A percentile compares a stretch with the other conserved stretches of the same genome.
phyloP scores from a whole-genome alignment of 2,888 invertebrate genomes.

The Cheilosia pagana region DNA sequence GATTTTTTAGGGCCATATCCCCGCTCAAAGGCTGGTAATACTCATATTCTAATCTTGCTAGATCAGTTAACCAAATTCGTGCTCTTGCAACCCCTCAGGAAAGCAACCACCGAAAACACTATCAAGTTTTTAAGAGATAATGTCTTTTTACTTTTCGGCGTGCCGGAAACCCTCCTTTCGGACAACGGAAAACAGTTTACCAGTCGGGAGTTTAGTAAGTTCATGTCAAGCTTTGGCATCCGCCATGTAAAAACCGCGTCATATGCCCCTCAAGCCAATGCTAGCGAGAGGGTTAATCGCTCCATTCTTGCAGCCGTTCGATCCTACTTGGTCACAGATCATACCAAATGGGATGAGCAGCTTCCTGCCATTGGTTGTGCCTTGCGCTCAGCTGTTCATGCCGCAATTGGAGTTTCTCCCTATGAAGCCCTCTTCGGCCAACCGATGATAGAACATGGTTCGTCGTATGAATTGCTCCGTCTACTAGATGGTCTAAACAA shows the following conservation, averaged over 20 bases:
- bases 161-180: not conserved
- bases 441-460: not conserved
- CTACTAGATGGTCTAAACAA: not conserved
- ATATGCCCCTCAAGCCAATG: not conserved
- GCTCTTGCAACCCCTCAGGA: not conserved
- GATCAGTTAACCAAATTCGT: too few species aligned
- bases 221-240: not conserved
- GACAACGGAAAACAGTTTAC: not conserved
- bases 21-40: too few species aligned
- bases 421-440: constrained; percentile 3
- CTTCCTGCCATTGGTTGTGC: not conserved
- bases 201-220: not conserved
- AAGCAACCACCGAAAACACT: not conserved
- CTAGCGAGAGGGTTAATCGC: not conserved
- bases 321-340: not conserved
- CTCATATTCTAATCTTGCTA: too few species aligned
- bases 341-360: not conserved
- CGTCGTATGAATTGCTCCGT: not conserved
- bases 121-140: not conserved
- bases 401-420: not conserved
- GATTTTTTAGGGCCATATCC: too few species aligned
- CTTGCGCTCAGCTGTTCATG: not conserved
- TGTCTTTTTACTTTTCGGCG: not conserved
- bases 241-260: not conserved
- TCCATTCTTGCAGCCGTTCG: not conserved